Conservation (phyloP, 2,888 invertebrate genomes). For the Adineta ricciae region DNA sequence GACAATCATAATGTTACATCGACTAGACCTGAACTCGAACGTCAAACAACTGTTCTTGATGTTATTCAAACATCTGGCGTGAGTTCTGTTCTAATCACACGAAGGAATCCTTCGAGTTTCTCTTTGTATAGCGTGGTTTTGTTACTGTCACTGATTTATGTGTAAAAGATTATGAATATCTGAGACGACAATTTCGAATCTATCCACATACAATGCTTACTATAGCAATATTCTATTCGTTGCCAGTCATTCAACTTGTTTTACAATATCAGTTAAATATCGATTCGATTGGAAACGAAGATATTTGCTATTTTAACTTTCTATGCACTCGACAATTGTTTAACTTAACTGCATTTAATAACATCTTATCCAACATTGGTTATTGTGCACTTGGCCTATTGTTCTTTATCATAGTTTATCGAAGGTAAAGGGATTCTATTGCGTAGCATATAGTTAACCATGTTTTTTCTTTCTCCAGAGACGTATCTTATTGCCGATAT, state of each 20-base stretch:
- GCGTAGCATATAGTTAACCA: neutral
- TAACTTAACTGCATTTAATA: slow-evolving; percentile 70
- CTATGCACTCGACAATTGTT: slow-evolving; percentile 72
- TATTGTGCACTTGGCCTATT: slow-evolving; percentile 69
- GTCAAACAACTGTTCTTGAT: neutral
- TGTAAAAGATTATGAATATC: neutral
- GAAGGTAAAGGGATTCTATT: slow-evolving; percentile 52
- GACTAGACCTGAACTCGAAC: neutral
- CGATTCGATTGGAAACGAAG: slow-evolving; percentile 73
- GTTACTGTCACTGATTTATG: neutral
- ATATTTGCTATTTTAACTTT: slow-evolving; percentile 81
- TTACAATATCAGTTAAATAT: slow-evolving; percentile 65
- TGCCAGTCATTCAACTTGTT: slow-evolving; percentile 74
- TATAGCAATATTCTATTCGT: slow-evolving; percentile 69
- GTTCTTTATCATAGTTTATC: slow-evolving; percentile 63
- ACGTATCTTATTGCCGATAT: neutral
- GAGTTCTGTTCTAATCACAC: neutral
- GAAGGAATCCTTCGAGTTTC: neutral
- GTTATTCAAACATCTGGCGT: neutral
- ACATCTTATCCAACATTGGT: slow-evolving; percentile 69
- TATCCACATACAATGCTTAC: slow-evolving; percentile 41
- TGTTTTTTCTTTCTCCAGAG: slow-evolving; percentile 8
- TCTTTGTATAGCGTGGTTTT: neutral
- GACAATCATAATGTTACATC: neutral
- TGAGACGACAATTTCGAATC: slow-evolving; percentile 25